phyloP scores from a whole-genome alignment of 2,888 invertebrate species.

The Archaeoteleia sp. region DNA sequence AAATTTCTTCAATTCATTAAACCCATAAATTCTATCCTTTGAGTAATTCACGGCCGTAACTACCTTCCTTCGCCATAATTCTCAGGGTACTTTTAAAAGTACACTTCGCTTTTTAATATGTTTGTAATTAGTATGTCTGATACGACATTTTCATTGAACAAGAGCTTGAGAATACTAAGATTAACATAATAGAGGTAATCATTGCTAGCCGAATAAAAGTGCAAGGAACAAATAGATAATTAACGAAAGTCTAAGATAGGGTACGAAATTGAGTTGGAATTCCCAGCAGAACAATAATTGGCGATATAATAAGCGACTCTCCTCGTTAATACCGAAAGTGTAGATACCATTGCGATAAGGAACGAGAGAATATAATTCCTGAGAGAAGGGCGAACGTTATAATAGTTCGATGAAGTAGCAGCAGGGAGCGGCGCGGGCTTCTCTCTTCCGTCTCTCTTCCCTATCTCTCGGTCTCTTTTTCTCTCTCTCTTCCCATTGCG shows the following conservation, averaged over 20 bases:
- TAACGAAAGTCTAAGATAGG: constrained; percentile 40
- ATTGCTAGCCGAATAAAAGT: constrained; percentile 39
- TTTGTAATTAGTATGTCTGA: too few species aligned
- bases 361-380: constrained; percentile 49
- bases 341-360: constrained; percentile 51
- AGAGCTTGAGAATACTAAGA: neutral
- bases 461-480: constrained; percentile 2
- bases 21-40: too few species aligned
- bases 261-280: constrained; percentile 50
- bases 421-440: constrained; percentile 14
- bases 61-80: too few species aligned
- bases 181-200: constrained; percentile 48
- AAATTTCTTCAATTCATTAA: too few species aligned
- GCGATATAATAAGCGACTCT: constrained; percentile 52
- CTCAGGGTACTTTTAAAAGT: too few species aligned
- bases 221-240: constrained; percentile 50
- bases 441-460: neutral
- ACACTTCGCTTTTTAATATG: too few species aligned
- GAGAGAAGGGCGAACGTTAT: constrained; percentile 34
- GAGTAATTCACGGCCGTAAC: too few species aligned
- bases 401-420: constrained; percentile 39
- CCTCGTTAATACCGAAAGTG: constrained; percentile 51
- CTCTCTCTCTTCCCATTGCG: neutral
- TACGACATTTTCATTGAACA: too few species aligned
- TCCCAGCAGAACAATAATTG: constrained; percentile 51